Base-by-base conservation (phyloP, 2,797 vertebrate species). In the Microctenopoma steveboyesi region DNA sequence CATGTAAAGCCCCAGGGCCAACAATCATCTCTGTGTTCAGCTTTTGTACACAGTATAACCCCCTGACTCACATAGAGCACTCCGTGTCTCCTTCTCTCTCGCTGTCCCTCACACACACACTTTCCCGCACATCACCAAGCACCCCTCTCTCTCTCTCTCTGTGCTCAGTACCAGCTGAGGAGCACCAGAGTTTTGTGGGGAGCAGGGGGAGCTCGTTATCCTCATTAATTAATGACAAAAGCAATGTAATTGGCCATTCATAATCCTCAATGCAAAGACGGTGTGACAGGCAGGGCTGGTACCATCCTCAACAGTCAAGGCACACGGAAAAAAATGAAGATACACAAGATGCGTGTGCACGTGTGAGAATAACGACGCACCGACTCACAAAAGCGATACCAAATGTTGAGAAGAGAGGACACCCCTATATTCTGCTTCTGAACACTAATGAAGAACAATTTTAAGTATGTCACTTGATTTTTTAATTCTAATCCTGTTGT, bases 171-270 rank as follows among this genome's bases (percentile, higher is more conserved):
- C 87, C 93, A 94, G 94, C 89, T 91, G 90, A 90, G 88, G 82
- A 86, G 91, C 83, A 85, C 69, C 69, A 48, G 55, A 85, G 84
- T 89, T 92, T 89, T 81, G 78, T 91, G 90, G 83, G 84, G 71
- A 92, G 92, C 91, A 88, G 89, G 80, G 75, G 63, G 84, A 90
- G 88, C 86, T 80, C 76, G 88, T 81, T 94, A 94, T 91, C 89
- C 85, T 93, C 82, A 87, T 92, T 87, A 88, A 90, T 95, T 93
- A 92, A 88, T 90, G 91, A 87, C 90, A 95, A 93, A 94, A 94
- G 94, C 93, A 72, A 94, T 95, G 91, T 94, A 94, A 93, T 93
- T 92, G 77, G 92, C 94, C 91, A 78, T 94, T 92, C 93, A 95
- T 95, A 94, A 93, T 94, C 91, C 87, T 89, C 92, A 89, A 93